Evolutionary conservation across 2,888 invertebrate genomes (phyloP), one percentile per base, ranked within the genome.

Genomic region (Anthoptus insignis): DNA sequence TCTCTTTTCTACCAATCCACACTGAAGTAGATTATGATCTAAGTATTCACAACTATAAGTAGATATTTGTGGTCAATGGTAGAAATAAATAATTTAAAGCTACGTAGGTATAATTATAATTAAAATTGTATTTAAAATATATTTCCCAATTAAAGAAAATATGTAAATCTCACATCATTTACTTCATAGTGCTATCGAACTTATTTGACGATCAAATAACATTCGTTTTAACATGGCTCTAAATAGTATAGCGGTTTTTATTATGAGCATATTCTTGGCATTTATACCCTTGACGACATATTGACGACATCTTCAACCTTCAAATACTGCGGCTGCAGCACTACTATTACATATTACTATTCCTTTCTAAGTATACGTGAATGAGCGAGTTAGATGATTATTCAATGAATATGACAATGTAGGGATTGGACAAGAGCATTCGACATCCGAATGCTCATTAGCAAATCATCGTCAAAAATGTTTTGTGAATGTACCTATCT

Each of bases 221-320:
- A 34, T 34, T 34, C 6, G 34, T 37, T 37, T 37, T 37, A 6
- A 37, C 1, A n/a, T n/a, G n/a, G n/a, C 14, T 37, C 14, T 37
- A 19, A 27, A 50, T 37, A 50, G 34, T 49, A 34, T 24, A 42
- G 45, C 16, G 19, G 3, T 45, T 54, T 47, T 39, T 50, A 49
- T 27, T 22, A 22, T 50, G 24, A 52, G 39, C 24, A 42, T 39
- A 42, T 29, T 42, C 42, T 53, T 42, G 52, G 27, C 59, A 53
- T 60, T 60, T 42, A 21, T 60, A 42, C 50, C 19, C 19, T 53
- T 52, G 59, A 29, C 60, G 42, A 42, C 60, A 53, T 11, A 60
- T 32, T 60, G 60, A 60, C 60, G 60, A 60, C 60, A 60, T 42
- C 19, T 52, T 52, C 49, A 60, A 53, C 60, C 60, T 60, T 60